Conservation (phyloP, 2,797 vertebrate genomes). For the Lophius americanus region DNA sequence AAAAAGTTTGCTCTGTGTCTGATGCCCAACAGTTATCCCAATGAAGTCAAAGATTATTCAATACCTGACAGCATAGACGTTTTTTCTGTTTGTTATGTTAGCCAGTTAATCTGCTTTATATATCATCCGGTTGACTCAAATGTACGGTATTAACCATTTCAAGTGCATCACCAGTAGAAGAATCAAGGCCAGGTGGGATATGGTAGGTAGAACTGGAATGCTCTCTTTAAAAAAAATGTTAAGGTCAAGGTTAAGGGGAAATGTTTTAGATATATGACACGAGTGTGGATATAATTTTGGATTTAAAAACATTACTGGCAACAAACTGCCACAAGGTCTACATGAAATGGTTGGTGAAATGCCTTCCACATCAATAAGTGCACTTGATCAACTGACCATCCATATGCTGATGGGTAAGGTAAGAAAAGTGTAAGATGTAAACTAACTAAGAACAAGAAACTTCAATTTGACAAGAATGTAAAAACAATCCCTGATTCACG, state of each 20-base stretch:
- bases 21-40: not conserved
- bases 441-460: conserved; percentile 12
- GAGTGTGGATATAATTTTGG: not conserved
- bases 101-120: not conserved
- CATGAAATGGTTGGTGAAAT: not conserved
- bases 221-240: not conserved
- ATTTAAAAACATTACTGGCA: not conserved
- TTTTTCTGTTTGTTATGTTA: not conserved
- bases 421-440: conserved; percentile 17
- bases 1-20: too few relatives aligned
- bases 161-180: not conserved
- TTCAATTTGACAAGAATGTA: conserved; percentile 37
- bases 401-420: conserved; percentile 5
- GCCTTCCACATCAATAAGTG: not conserved
- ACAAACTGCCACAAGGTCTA: conserved; percentile 1
- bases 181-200: not conserved
- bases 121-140: not conserved
- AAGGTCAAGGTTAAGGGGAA: too few relatives aligned
- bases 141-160: not conserved
- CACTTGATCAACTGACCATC: conserved; percentile 13
- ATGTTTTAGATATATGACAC: not conserved
- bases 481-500: conserved; percentile 30
- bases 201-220: not conserved
- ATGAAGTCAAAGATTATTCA: not conserved
- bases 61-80: not conserved